Conservation (phyloP, 2,888 invertebrate genomes). For the Andrena bucephala region DNA sequence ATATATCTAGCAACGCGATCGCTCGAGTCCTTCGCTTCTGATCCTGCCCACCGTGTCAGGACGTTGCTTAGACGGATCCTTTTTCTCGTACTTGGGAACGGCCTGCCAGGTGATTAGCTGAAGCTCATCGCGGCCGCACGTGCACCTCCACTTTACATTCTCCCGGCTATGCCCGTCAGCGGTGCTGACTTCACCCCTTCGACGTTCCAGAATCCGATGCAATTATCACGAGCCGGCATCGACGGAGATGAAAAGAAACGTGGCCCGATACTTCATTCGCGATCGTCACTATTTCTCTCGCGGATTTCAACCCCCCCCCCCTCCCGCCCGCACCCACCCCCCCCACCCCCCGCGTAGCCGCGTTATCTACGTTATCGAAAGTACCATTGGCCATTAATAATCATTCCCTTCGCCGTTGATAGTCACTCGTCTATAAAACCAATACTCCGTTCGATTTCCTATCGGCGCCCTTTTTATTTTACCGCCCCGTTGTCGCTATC, state of each 20-base stretch:
- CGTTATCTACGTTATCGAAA: constrained; percentile 36
- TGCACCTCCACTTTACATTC: constrained; percentile 47
- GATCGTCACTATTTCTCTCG: constrained; percentile 11
- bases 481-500: not conserved
- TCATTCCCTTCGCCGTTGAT: constrained; percentile 32
- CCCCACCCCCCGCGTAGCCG: constrained; percentile 24
- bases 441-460: constrained; percentile 9
- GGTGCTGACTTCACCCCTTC: constrained; percentile 27
- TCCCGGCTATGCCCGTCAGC: constrained; percentile 23
- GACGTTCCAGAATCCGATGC: constrained; percentile 48
- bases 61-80: constrained; percentile 27
- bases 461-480: not conserved
- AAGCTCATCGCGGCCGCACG: constrained; percentile 46
- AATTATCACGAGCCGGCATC: constrained; percentile 36
- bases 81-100: constrained; percentile 36
- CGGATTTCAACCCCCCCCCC: not conserved
- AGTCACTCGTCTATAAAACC: constrained; percentile 3
- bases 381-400: constrained; percentile 15
- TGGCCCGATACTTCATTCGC: constrained; percentile 48
- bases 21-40: constrained; percentile 32
- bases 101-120: constrained; percentile 48
- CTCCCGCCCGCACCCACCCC: too few relatives aligned
- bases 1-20: constrained; percentile 30
- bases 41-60: constrained; percentile 22
- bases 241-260: not conserved